These are phyloP conservation scores for Calonectris borealis DNA, from an alignment of 2,113 vertebrate species.

Conservation along the genomic window DNA sequence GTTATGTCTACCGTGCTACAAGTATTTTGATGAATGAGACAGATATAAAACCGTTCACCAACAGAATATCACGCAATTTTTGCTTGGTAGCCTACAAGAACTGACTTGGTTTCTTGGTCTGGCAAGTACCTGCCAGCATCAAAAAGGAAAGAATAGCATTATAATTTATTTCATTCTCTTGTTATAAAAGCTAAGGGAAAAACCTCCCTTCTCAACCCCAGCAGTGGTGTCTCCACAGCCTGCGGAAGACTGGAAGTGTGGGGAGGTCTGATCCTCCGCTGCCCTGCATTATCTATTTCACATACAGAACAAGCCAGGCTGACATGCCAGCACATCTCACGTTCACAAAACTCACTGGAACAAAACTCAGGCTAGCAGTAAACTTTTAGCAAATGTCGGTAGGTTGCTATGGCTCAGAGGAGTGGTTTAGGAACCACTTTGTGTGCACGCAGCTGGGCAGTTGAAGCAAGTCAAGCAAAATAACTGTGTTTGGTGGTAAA, in stretches of 20 bases:
- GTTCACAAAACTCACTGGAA: background rate
- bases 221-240: background rate
- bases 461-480: background rate
- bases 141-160: background rate
- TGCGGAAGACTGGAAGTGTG: background rate
- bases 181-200: background rate
- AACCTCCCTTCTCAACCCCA: background rate
- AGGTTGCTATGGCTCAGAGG: background rate
- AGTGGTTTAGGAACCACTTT: background rate
- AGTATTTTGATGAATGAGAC: background rate
- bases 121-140: background rate
- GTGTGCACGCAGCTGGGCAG: no score
- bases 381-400: background rate
- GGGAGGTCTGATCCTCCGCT: background rate
- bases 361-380: background rate
- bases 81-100: background rate
- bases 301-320: background rate
- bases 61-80: background rate
- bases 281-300: background rate
- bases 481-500: background rate
- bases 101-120: background rate
- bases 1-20: slow-evolving; percentile 32
- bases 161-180: background rate
- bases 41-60: slow-evolving; percentile 1
- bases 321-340: background rate